A percentile compares a stretch with the other conserved stretches of the same genome.
Evolutionary conservation across 1,140 invertebrate genomes (phyloP).

Genomic region (Mamestra configurata): DNA sequence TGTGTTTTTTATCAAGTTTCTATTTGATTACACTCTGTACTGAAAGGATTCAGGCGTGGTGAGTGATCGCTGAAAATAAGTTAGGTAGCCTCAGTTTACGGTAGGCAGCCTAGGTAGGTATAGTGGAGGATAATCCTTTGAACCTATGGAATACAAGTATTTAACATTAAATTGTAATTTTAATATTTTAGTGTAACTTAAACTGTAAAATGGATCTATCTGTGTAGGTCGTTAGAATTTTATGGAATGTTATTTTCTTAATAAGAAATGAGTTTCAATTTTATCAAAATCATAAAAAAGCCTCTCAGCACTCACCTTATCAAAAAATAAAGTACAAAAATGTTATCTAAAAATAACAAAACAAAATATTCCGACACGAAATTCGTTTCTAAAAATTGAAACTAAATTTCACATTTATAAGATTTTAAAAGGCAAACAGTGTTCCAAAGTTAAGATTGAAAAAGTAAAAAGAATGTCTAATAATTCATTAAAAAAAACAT

Average conservation of each 20-base stretch:
- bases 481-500: conserved; percentile 23
- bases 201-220: too few relatives aligned
- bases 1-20: background rate
- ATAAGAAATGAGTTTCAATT: background rate
- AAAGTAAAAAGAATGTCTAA: conserved; percentile 22
- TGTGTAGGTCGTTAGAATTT: too few relatives aligned
- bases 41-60: background rate
- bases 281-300: background rate
- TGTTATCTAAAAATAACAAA: background rate
- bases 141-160: too few relatives aligned
- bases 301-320: background rate
- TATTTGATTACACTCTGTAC: background rate
- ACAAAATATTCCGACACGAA: background rate
- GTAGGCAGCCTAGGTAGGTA: background rate
- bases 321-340: background rate
- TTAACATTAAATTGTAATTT: too few relatives aligned
- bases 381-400: conserved; percentile 15
- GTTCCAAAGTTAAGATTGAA: conserved; percentile 32
- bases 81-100: background rate
- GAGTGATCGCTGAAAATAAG: background rate
- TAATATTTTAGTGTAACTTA: too few relatives aligned
- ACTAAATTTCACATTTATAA: conserved; percentile 2
- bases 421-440: conserved; percentile 37
- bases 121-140: background rate
- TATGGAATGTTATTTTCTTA: too few relatives aligned